A percentile compares a stretch with the other conserved stretches of the same genome.
Evolutionary conservation across 2,797 vertebrate genomes (phyloP).

Genomic region (Meriones psammophilus): DNA sequence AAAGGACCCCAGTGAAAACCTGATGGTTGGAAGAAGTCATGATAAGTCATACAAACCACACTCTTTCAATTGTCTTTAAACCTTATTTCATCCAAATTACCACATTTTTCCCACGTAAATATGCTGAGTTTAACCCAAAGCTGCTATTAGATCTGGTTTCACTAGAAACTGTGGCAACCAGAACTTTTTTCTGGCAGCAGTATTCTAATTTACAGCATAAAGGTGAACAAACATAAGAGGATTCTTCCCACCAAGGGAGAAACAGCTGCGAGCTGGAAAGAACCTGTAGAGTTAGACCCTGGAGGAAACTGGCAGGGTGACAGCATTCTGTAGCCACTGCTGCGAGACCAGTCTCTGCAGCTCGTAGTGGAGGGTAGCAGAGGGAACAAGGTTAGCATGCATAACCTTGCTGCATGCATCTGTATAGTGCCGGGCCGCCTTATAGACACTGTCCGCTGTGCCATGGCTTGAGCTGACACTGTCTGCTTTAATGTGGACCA

Average conservation of each 20-base stretch:
- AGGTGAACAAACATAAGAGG: not conserved
- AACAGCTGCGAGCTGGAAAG: not conserved
- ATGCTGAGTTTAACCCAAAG: slow-evolving; percentile 72
- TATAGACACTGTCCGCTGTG: not conserved
- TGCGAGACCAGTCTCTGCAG: not conserved
- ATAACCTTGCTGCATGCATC: not conserved
- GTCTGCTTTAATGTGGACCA: slow-evolving; percentile 20
- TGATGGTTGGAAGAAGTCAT: slow-evolving; percentile 23
- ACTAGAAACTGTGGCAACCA: slow-evolving; percentile 21
- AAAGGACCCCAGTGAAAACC: not conserved
- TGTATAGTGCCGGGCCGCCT: not conserved
- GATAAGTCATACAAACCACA: slow-evolving; percentile 42
- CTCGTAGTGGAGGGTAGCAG: not conserved
- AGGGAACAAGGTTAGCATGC: not conserved
- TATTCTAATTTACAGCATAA: not conserved
- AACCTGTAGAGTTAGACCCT: not conserved
- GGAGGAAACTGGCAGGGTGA: not conserved
- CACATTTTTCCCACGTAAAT: slow-evolving; percentile 20
- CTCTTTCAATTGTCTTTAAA: not conserved
- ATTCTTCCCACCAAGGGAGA: not conserved
- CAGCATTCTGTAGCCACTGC: not conserved
- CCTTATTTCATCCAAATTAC: slow-evolving; percentile 43
- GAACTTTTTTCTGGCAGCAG: slow-evolving; percentile 65
- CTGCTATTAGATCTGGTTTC: slow-evolving; percentile 61
- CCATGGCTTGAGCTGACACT: slow-evolving; percentile 65